Percentiles rank a stretch among this genome's conserved stretches.
These are phyloP conservation scores for Epirrita christyi DNA, from an alignment of 2,888 invertebrate genomes.

Conservation along the genomic window DNA sequence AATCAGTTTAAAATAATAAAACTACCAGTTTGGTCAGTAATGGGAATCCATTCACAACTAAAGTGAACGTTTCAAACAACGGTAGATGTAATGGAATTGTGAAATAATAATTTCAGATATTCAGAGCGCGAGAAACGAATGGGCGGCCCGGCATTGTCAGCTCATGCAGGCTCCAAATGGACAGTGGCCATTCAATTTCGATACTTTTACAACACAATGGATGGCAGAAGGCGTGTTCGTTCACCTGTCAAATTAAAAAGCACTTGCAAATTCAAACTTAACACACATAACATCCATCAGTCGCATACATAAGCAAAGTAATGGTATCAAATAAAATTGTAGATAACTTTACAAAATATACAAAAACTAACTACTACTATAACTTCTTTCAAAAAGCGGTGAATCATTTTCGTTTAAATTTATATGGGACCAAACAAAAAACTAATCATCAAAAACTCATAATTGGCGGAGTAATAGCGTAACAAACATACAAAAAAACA, in stretches of 20 bases:
- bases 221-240: constrained; percentile 77
- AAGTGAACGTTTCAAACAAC: constrained; percentile 45
- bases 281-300: too few species aligned
- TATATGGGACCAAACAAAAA: too few species aligned
- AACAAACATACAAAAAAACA: too few species aligned
- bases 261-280: constrained; percentile 74
- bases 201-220: constrained; percentile 83
- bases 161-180: constrained; percentile 75
- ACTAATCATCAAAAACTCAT: too few species aligned
- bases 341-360: too few species aligned
- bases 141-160: constrained; percentile 71
- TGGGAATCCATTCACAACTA: constrained; percentile 33
- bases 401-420: too few species aligned
- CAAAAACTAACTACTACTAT: too few species aligned
- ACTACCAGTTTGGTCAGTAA: constrained; percentile 1
- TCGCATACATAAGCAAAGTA: too few species aligned
- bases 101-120: constrained; percentile 74
- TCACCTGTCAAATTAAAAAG: constrained; percentile 84
- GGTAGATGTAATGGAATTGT: constrained; percentile 67
- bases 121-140: constrained; percentile 70
- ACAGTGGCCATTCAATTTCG: constrained; percentile 79
- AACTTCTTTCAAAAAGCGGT: too few species aligned
- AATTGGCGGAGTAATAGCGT: too few species aligned
- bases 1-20: neutral
- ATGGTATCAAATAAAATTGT: too few species aligned